Evolutionary conservation across 2,797 vertebrate species (phyloP), one percentile per base, ranked within the genome.

Genomic region (Lindbergichthys nudifrons): DNA sequence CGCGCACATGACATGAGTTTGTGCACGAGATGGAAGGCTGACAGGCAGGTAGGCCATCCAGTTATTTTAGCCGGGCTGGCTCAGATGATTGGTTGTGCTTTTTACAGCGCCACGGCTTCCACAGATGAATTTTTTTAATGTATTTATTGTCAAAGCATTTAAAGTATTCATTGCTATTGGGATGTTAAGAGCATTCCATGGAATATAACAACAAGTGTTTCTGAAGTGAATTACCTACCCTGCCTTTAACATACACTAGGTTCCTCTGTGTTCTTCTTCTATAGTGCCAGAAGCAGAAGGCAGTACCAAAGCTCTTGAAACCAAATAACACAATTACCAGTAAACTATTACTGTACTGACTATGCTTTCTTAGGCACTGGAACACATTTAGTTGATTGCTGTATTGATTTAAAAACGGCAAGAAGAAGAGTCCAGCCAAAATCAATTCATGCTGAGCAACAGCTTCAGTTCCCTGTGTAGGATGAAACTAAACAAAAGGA

Each of bases 371-470:
- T 16, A 69, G 18, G 21, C 18, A 56, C 10, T 56, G 9, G 16
- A 54, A 64, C 7, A 42, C 19, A 23, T n/a, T 48, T 0, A 2
- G 13, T 7, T 46, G 42, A 63, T 16, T 51, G 26, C 42, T 42
- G 10, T 53, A 47, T 65, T 79, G 60, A 60, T 64, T 45, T 54
- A 12, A 78, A 39, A 46, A 1, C 1, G 5, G 4, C 23, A 8
- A 57, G 39, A 13, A 64, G 19, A 62, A 54, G 48, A 13, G 23
- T 58, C 23, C 18, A 54, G 64, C 16, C 50, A 65, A 75, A 78
- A 43, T 73, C 42, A 51, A 23, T 63, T 64, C 16, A 64, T 52
- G 15, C 43, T 61, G n/a, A 46, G 21, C 41, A 53, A 59, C 53
- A 52, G 53, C 48, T 23, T 57, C 21, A 3, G 9, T 65, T 10